phyloP scores from a whole-genome alignment of 1,140 invertebrate genomes.

The Copidosoma floridanum region DNA sequence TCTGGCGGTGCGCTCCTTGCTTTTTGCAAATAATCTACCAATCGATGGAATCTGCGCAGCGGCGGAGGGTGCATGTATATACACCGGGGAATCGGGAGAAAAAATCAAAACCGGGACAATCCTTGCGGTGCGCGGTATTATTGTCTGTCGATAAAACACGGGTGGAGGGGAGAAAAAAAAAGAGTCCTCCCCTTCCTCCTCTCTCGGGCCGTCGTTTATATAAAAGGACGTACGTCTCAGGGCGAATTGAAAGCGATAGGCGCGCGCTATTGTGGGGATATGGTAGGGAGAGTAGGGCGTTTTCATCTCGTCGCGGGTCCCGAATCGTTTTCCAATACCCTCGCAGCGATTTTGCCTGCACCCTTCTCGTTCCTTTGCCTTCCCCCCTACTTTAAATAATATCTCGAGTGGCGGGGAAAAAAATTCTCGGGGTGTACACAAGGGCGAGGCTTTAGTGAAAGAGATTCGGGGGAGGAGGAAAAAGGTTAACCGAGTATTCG shows the following conservation, averaged over 20 bases:
- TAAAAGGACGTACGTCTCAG: background rate
- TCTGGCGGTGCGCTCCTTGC: too few relatives aligned
- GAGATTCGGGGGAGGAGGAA: too few relatives aligned
- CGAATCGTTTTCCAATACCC: conserved; percentile 31
- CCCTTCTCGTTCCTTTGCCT: too few relatives aligned
- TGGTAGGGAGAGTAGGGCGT: conserved; percentile 10
- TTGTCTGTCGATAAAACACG: conserved; percentile 5
- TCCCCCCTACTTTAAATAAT: conserved; percentile 29
- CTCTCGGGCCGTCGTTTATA: too few relatives aligned
- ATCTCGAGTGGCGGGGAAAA: background rate
- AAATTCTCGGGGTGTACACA: too few relatives aligned
- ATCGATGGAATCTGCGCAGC: too few relatives aligned
- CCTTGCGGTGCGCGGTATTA: conserved; percentile 3
- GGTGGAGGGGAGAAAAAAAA: too few relatives aligned
- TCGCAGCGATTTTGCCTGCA: conserved; percentile 16
- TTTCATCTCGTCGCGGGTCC: conserved; percentile 17
- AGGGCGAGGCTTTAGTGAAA: too few relatives aligned
- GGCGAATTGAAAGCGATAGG: conserved; percentile 14
- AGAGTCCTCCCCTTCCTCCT: too few relatives aligned
- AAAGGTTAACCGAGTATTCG: background rate
- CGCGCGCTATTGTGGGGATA: conserved; percentile 8
- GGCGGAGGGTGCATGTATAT: too few relatives aligned
- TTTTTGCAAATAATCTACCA: too few relatives aligned
- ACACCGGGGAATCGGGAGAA: too few relatives aligned
- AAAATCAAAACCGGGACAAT: background rate